phyloP scores from a whole-genome alignment of 2,113 vertebrate species.

The Columba janthina region DNA sequence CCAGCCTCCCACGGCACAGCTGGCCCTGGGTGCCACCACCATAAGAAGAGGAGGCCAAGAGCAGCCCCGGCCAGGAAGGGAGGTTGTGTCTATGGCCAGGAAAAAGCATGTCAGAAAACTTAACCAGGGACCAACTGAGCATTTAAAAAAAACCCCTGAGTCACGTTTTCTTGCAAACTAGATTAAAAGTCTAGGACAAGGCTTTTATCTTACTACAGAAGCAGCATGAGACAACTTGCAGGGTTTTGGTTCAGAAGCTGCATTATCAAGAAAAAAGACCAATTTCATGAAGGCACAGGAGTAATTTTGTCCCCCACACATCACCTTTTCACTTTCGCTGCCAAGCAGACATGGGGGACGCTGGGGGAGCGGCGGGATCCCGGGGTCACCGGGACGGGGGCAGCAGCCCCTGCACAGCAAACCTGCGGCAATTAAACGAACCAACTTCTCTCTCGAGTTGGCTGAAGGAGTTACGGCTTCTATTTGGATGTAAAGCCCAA shows the following conservation, averaged over 20 bases:
- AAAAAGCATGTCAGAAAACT: rapidly evolving
- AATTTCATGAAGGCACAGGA: rapidly evolving
- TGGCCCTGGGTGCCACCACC: rapidly evolving
- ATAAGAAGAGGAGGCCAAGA: rapidly evolving
- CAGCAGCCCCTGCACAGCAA: not conserved
- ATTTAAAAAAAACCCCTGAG: rapidly evolving
- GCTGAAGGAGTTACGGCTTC: rapidly evolving
- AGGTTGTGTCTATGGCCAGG: rapidly evolving
- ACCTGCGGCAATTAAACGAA: rapidly evolving
- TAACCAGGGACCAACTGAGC: rapidly evolving
- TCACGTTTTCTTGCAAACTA: rapidly evolving
- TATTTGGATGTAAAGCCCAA: rapidly evolving
- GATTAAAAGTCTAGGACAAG: rapidly evolving
- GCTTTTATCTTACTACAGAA: rapidly evolving
- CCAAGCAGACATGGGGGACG: rapidly evolving
- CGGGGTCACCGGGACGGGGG: rapidly evolving
- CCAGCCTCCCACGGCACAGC: rapidly evolving
- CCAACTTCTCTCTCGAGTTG: not conserved
- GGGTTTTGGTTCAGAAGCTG: rapidly evolving
- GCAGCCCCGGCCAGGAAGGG: not conserved
- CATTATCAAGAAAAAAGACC: rapidly evolving
- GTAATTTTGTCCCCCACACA: rapidly evolving
- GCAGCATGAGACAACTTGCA: rapidly evolving
- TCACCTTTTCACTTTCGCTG: rapidly evolving
- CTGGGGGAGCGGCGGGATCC: no score